phyloP scores from a whole-genome alignment of 2,113 vertebrate species.

The Barnardius zonarius region DNA sequence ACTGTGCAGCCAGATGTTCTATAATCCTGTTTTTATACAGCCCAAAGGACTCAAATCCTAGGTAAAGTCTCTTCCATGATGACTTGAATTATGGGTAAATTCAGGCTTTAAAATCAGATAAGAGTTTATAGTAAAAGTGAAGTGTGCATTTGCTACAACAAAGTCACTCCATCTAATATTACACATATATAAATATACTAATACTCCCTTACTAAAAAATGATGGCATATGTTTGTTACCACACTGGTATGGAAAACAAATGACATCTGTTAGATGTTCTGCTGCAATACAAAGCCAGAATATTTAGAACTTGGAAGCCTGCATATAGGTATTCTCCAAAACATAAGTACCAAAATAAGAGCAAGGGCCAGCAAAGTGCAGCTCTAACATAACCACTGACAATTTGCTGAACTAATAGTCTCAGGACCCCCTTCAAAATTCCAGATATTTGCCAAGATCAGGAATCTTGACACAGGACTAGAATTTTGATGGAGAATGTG shows the following conservation, averaged over 20 bases:
- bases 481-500: not conserved
- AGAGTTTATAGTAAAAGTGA: not conserved
- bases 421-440: not conserved
- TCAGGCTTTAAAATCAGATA: not conserved
- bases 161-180: not conserved
- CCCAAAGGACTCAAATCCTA: conserved; percentile 52
- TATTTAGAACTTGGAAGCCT: not conserved
- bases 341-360: not conserved
- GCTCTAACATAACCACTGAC: not conserved
- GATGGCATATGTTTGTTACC: not conserved
- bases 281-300: not conserved
- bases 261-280: not conserved
- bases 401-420: not conserved
- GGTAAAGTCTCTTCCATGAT: conserved; percentile 36
- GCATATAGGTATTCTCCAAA: not conserved
- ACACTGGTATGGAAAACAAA: not conserved
- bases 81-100: conserved; percentile 35
- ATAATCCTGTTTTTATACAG: conserved; percentile 71
- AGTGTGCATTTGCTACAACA: not conserved
- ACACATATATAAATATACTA: not conserved
- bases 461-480: not conserved
- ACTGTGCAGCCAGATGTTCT: conserved; percentile 75
- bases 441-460: not conserved
- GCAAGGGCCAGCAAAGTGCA: not conserved
- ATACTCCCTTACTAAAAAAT: not conserved